Base-by-base conservation (phyloP, 2,888 invertebrate genomes). In the Epiblema foenella region DNA sequence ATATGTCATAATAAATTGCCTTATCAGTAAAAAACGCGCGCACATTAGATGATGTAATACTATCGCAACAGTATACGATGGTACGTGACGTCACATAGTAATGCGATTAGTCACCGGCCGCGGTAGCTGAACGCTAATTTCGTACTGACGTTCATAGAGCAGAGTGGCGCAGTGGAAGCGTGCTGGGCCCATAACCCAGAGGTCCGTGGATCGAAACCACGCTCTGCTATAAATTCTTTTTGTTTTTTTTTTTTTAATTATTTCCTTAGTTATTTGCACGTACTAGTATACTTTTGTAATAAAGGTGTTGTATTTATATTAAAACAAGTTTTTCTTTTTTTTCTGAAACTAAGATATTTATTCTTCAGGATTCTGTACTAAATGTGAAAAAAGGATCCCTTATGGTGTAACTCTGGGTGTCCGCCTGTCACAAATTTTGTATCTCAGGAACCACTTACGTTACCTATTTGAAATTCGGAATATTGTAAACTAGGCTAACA, bases 181-280 rank as follows among this genome's bases (percentile, higher is more conserved):
- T 95, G 95, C 95, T 95, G 95, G 95, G 95, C 95, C 95, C 95
- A 96, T 96, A 96, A 96, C 96, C 95, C 96, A 97, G 96, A 97
- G 96, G 96, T 96, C 96, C 96, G 97, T 96, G 96, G 96, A 96
- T 96, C 96, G 96, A 96, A 96, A 96, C 96, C 96, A 96, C 95
- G 96, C 95, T 95, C 95, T 95, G 95, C 95, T 95, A 95, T 56
- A 29, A 64, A 24, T 3, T 33, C 75, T 79, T 83, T 82, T 81
- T 77, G 62, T 3, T 42, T 75, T 78, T 74, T 77, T 69, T 66
- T 46, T 60, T 59, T 24, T 20, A 56, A 29, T 42, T 10, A 10
- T 42, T 20, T 18, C 46, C n/a, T 46, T n/a, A 10, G 5, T 17
- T 51, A 18, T 49, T 49, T 15, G 4, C 7, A 33, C 5, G 0